Base-by-base conservation (phyloP, 2,113 vertebrate genomes). In the Pseudorasbora parva region DNA sequence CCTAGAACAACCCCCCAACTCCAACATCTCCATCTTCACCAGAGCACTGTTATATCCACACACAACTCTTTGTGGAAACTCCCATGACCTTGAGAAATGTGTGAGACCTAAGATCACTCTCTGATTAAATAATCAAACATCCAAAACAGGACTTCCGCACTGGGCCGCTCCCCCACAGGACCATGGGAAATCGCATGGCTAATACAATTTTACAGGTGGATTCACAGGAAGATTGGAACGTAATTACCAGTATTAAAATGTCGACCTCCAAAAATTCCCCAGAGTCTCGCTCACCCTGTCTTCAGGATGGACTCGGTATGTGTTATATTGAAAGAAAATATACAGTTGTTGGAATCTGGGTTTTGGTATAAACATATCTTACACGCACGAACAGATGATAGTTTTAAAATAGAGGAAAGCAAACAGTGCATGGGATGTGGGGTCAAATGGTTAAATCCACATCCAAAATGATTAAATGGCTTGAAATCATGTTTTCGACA, bases 211-310 rank as follows among this genome's bases (percentile, higher is more conserved):
- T 86, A 68, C 83, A 87, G 85, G 88, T 89, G 68, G 78, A 86
- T 87, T 78, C 89, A 89, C 83, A 85, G 82, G 73, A 74, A 68
- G 80, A 86, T 90, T 88, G 71, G 71, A 80, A 73, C 9, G 74
- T 86, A 87, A 90, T 89, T 86, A 90, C 81, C 84, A 85, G 80
- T 86, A 89, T 88, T 83, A 90, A 85, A 86, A 89, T 74, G 87
- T 89, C 47, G 69, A 11, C 80, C 80, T 71, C 77, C 5, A 49
- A 15, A 54, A 68, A 89, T 82, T 86, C 88, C 88, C 88, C 21
- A n/a, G 86, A 79, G 85, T 30, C 74, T 62, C 37, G 43, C 30
- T 80, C 54, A 77, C 30, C 82, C 68, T 30, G 47, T 77, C 25
- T 68, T 79, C 43, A 66, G 74, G 60, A 78, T 81, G 83, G 74